These are phyloP conservation scores for Ornithoptera alexandrae DNA, from an alignment of 2,888 invertebrate species.

Conservation along the genomic window DNA sequence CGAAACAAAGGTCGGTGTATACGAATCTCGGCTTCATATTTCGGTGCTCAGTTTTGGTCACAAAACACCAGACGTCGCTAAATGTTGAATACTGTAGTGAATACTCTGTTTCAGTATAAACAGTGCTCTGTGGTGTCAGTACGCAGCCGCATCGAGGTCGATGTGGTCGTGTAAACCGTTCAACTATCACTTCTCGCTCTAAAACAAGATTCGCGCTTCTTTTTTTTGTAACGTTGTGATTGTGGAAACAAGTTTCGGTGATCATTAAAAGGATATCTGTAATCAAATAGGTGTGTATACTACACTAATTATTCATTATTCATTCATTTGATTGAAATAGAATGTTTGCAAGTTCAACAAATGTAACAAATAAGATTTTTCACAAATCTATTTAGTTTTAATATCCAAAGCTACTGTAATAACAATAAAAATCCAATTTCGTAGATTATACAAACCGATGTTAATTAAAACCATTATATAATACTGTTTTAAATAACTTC, in stretches of 20 bases:
- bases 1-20: too few relatives aligned
- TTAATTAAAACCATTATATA: background rate
- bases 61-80: too few relatives aligned
- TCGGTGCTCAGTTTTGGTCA: too few relatives aligned
- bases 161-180: conserved; percentile 1
- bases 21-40: too few relatives aligned
- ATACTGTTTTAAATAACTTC: background rate
- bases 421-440: too few relatives aligned
- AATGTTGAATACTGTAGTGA: too few relatives aligned
- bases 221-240: background rate
- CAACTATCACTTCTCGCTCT: conserved; percentile 11
- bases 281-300: background rate
- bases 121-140: conserved; percentile 3
- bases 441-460: background rate
- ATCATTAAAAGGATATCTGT: background rate
- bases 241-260: background rate
- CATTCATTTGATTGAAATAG: background rate
- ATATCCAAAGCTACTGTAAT: background rate
- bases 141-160: conserved; percentile 5
- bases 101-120: too few relatives aligned
- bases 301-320: background rate
- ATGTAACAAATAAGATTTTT: too few relatives aligned
- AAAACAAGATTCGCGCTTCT: conserved; percentile 8
- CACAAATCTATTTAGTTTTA: too few relatives aligned
- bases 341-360: background rate